Evolutionary conservation across 2,888 invertebrate species (phyloP).

Genomic region (Pristionchus exspectatus): DNA sequence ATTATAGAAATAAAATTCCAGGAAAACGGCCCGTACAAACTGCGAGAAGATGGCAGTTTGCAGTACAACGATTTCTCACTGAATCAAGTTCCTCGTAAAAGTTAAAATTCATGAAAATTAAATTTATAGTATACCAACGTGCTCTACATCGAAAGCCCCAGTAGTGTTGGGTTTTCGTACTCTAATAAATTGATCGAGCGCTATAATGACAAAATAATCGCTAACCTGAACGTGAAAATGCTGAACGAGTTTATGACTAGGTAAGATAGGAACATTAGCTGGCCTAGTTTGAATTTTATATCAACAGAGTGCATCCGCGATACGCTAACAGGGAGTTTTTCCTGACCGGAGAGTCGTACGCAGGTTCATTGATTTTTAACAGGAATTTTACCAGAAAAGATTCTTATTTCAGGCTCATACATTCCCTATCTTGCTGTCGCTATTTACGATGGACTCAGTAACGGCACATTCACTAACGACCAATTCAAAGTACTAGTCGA

Average conservation of each 20-base stretch:
- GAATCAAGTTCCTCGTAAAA: neutral
- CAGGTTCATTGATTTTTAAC: too few species aligned
- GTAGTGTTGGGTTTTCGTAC: neutral
- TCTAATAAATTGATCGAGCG: neutral
- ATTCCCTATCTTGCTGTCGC: neutral
- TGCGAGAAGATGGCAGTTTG: neutral
- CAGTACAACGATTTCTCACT: neutral
- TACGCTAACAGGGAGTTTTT: neutral
- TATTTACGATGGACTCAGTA: neutral
- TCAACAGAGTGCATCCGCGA: neutral
- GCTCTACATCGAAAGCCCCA: slow-evolving; percentile 1
- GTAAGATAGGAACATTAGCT: neutral
- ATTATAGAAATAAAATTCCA: neutral
- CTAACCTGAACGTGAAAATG: neutral
- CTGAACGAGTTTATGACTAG: neutral
- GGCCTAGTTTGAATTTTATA: too few species aligned
- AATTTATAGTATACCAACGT: neutral
- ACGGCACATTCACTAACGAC: neutral
- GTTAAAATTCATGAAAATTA: neutral
- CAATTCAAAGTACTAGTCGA: neutral
- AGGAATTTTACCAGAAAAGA: too few species aligned
- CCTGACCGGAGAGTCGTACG: neutral
- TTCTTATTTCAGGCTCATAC: neutral
- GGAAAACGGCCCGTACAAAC: neutral
- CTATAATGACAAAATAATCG: neutral